Evolutionary conservation across 1,140 invertebrate species (phyloP).

Genomic region (Pseudomyrmex dendroicus): DNA sequence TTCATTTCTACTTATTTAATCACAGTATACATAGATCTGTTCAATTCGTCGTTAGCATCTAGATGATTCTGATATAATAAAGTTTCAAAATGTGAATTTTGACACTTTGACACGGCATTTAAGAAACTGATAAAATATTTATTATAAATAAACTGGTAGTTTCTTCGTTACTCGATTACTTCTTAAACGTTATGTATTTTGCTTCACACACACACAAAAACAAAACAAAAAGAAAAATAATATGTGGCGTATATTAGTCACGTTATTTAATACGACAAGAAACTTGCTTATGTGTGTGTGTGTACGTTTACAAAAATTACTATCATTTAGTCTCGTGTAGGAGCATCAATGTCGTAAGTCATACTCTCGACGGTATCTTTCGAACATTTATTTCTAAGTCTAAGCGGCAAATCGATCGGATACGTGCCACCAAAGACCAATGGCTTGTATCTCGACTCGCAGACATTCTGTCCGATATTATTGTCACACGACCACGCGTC

Average conservation of each 20-base stretch:
- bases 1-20: slow-evolving; percentile 7
- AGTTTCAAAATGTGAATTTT: slow-evolving; percentile 11
- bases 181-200: background rate
- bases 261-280: too few species aligned
- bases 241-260: too few species aligned
- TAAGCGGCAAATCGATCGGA: slow-evolving; percentile 90
- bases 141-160: background rate
- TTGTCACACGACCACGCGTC: slow-evolving; percentile 85
- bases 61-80: slow-evolving; percentile 1
- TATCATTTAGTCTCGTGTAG: slow-evolving; percentile 79
- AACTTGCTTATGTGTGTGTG: too few species aligned
- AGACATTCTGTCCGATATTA: slow-evolving; percentile 24
- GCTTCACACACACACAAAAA: too few species aligned
- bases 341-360: slow-evolving; percentile 88
- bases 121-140: background rate
- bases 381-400: slow-evolving; percentile 54
- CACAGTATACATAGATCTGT: slow-evolving; percentile 6
- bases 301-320: background rate
- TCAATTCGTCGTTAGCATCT: background rate
- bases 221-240: too few species aligned
- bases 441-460: slow-evolving; percentile 85
- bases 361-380: slow-evolving; percentile 76
- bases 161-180: background rate
- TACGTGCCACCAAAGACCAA: slow-evolving; percentile 93
- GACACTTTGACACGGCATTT: background rate